Evolutionary conservation across 2,888 invertebrate species (phyloP).

Genomic region (Pterostichus madidus): DNA sequence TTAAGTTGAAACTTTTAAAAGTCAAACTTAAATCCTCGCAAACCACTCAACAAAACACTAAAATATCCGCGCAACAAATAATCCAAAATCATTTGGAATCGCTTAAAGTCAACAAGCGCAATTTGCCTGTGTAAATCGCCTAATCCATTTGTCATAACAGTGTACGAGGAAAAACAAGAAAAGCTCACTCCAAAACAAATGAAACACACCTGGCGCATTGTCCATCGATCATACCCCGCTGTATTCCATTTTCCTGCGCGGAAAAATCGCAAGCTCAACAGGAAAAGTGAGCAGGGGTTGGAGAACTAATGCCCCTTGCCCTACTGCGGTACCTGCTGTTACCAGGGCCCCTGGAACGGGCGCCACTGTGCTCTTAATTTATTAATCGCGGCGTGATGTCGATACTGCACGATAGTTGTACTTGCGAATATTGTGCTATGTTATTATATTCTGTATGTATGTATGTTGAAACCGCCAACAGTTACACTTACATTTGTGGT

Average conservation of each 20-base stretch:
- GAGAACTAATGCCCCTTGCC: background rate
- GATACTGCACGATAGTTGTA: background rate
- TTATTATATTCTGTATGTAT: background rate
- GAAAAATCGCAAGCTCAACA: slow-evolving; percentile 22
- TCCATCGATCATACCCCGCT: slow-evolving; percentile 46
- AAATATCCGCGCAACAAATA: slow-evolving; percentile 1
- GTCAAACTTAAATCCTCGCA: background rate
- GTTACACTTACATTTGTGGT: too few species aligned
- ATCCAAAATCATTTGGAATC: slow-evolving; percentile 16
- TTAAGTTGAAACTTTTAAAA: slow-evolving; percentile 3
- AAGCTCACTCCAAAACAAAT: slow-evolving; percentile 49
- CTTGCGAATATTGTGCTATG: background rate
- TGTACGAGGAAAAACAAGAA: slow-evolving; percentile 36
- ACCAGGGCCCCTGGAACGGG: too few species aligned
- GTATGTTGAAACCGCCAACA: too few species aligned
- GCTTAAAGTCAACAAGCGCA: slow-evolving; percentile 29
- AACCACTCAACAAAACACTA: slow-evolving; percentile 27
- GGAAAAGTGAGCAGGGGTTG: slow-evolving; percentile 23
- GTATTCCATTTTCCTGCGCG: slow-evolving; percentile 16
- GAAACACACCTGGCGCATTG: slow-evolving; percentile 50
- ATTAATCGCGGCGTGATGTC: slow-evolving; percentile 14
- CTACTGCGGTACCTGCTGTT: too few species aligned
- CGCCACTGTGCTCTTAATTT: slow-evolving; percentile 29
- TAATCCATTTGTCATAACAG: slow-evolving; percentile 43
- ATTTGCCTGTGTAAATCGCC: slow-evolving; percentile 36